Base-by-base conservation (phyloP, 1,140 invertebrate species). In the Drosophila willistoni region DNA sequence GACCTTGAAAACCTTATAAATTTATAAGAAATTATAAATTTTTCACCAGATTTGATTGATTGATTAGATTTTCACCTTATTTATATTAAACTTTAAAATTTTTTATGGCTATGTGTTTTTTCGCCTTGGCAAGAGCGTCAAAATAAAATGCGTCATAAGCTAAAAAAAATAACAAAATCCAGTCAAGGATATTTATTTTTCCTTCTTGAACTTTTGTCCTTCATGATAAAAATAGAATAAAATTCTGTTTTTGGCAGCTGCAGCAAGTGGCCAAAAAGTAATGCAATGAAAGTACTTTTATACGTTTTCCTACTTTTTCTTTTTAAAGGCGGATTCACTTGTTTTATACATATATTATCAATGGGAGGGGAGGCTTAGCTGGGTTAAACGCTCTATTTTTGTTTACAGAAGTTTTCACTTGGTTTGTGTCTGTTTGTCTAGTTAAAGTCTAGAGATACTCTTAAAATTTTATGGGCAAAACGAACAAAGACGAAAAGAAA, bases 51-150 rank as follows among this genome's bases (percentile, higher is more conserved):
- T 25, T 29, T 29, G 29, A 3, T 29, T 29, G 7, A 2, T 29
- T 29, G 29, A 3, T 29, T 29, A 29, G 6, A 7, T 44, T 44
- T 44, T 19, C 44, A 19, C 7, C 14, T 7, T 17, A 57, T 33
- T 25, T 14, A 57, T 9, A 34, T n/a, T 13, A 29, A 59, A 42
- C 13, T 41, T 44, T 13, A n/a, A 6, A 44, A 33, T 9, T 19
- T 2, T 14, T 14, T 17, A 2, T 17, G 2, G 17, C 3, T 17
- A 19, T 17, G 4, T 19, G 7, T 19, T 47, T 47, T 19, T 19
- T 82, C 73, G 75, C 82, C 82, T 85, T 85, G 82, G 79, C 54
- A 59, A 76, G 44, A 76, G 75, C 82, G 75, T 75, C 82, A 87
- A 87, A 81, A 81, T 65, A 59, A 39, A 22, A 56, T 71, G 39